Conservation (phyloP, 2,797 vertebrate species). For the Passerculus sandwichensis region DNA sequence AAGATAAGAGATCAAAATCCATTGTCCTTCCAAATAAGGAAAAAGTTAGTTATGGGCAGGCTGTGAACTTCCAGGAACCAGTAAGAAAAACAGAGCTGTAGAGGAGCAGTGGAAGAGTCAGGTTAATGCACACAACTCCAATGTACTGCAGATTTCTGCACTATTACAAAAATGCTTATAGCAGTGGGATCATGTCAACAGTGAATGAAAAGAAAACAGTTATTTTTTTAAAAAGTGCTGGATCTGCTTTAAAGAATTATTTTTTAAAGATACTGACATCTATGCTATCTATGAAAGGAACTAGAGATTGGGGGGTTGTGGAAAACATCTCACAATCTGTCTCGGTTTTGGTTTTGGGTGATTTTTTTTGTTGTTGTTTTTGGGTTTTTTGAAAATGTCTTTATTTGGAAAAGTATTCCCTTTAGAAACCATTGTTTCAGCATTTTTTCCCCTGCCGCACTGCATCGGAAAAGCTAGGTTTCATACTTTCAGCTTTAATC, state of each 20-base stretch:
- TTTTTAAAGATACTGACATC: neutral
- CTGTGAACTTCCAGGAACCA: neutral
- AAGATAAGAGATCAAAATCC: neutral
- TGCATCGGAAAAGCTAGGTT: constrained; percentile 41
- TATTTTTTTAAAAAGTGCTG: neutral
- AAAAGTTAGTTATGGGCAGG: neutral
- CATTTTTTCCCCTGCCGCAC: neutral
- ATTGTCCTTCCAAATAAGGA: neutral
- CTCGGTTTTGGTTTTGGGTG: neutral
- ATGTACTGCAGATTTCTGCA: neutral
- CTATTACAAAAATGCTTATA: neutral
- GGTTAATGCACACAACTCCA: neutral
- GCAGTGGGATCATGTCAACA: neutral
- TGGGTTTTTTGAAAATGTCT: neutral
- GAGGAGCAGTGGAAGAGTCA: neutral
- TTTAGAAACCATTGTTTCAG: constrained; percentile 45
- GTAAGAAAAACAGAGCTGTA: accelerated
- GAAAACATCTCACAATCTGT: neutral
- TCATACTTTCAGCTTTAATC: constrained; percentile 67
- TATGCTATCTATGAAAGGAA: neutral
- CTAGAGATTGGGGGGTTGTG: neutral
- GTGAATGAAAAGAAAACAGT: neutral
- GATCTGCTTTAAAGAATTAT: neutral
- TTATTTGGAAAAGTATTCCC: constrained; percentile 17
- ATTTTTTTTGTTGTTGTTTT: neutral